Base-by-base conservation (phyloP, 2,113 vertebrate species). In the Megalops atlanticus region DNA sequence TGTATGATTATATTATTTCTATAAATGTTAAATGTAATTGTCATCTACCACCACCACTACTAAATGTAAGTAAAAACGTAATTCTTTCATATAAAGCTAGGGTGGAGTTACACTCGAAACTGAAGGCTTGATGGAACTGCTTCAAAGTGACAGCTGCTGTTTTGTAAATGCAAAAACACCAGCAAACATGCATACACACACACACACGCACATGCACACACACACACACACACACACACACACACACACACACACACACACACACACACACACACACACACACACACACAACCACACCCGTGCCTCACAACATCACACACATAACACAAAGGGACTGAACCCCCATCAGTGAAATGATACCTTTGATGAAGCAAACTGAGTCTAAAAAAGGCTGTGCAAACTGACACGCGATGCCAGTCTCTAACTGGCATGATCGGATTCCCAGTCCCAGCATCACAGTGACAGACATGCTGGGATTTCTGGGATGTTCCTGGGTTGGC, bases 201-300 rank as follows among this genome's bases (percentile, higher is more conserved):
- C 49, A 54, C 52, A 58, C 49, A 54, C 24, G n/a, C 21, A 91
- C 77, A 70, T 86, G 85, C 86, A 81, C 84, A 89, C 85, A 88
- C 88, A 73, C 88, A 90, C 88, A 85, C 49, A 1, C 24, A 2
- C 18, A 49, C 47, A 49, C 11, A 12, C 12, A 49, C 47, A 15
- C 47, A 49, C 47, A 49, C 11, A 16, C 47, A 10, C 11, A 12
- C 47, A 10, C 64, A 31, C 0, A 33, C 10, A n/a, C 76, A 45
- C 4, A n/a, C 49, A 14, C 35, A 77, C 49, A n/a, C 3, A 21
- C 15, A 38, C 70, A 72, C 38, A 54, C 2, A 33, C 49, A 58
- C 33, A 33, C 68, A 70, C 68, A 33, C 36, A 39, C 33, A 35
- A 14, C 38, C 36, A 40, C 15, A 27, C 68, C 47, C 11, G n/a